A percentile compares a stretch with the other conserved stretches of the same genome.
Conservation (phyloP, 2,797 vertebrate genomes). For the Gymnothorax javanicus region DNA sequence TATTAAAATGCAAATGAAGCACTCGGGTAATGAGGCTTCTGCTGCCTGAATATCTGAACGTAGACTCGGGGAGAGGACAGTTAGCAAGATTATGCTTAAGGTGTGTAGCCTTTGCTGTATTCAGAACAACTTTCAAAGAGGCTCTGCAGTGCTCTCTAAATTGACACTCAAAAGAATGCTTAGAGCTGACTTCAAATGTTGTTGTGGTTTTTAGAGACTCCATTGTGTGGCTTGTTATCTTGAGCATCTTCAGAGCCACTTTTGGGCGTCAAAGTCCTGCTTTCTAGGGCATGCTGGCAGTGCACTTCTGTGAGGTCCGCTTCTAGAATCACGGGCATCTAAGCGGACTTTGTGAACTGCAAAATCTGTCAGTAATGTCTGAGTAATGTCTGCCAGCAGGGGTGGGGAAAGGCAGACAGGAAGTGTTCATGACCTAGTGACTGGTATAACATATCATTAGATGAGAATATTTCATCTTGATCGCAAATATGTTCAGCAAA, state of each 20-base stretch:
- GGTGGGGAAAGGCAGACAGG: neutral
- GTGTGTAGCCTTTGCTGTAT: neutral
- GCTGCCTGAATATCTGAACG: neutral
- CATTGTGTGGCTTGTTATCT: neutral
- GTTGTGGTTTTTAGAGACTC: neutral
- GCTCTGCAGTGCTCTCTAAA: neutral
- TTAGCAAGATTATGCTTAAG: neutral
- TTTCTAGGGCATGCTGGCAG: constrained; percentile 29
- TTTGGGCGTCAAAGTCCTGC: constrained; percentile 13
- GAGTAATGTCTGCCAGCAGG: constrained; percentile 20
- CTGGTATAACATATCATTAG: constrained; percentile 1
- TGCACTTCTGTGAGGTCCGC: constrained; percentile 9
- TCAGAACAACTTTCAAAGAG: neutral
- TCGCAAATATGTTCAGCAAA: constrained; percentile 8
- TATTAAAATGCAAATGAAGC: neutral
- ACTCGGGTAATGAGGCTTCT: neutral
- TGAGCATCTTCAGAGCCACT: neutral
- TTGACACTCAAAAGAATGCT: neutral
- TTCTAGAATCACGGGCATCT: constrained; percentile 24
- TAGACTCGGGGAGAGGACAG: neutral
- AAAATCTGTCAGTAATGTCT: constrained; percentile 7
- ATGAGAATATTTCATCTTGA: constrained; percentile 25
- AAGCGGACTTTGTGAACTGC: constrained; percentile 29
- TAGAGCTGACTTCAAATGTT: neutral
- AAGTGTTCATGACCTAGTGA: constrained; percentile 35